phyloP scores from a whole-genome alignment of 2,113 vertebrate species.

The Puntigrus tetrazona region DNA sequence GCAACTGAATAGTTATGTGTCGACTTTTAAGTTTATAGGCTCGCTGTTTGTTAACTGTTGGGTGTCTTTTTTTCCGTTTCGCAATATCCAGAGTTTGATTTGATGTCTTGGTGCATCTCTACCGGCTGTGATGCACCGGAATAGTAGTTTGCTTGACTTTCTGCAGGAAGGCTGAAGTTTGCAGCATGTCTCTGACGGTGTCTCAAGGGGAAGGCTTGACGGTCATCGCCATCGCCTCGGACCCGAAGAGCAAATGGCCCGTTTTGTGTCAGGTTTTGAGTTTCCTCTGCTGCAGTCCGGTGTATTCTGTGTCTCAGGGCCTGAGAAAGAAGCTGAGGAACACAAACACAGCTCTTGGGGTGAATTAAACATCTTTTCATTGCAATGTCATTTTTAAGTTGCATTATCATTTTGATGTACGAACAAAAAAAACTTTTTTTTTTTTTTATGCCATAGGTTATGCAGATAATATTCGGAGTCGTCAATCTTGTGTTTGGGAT shows the following conservation, averaged over 20 bases:
- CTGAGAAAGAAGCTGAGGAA: conserved; percentile 43
- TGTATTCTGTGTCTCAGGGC: conserved; percentile 59
- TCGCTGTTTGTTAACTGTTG: neutral
- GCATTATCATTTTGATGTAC: too few species aligned
- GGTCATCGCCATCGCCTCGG: conserved; percentile 62
- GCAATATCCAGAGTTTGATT: neutral
- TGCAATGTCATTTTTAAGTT: neutral
- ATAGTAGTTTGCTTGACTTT: neutral
- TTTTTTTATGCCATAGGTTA: conserved; percentile 53
- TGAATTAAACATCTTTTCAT: conserved; percentile 50
- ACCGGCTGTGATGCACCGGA: neutral
- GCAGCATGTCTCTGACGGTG: conserved; percentile 66
- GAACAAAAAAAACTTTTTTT: neutral
- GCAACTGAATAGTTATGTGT: too few species aligned
- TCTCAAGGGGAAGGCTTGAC: conserved; percentile 63
- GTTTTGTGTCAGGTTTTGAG: conserved; percentile 66
- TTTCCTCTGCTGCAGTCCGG: conserved; percentile 66
- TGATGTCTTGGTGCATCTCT: neutral
- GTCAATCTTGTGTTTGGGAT: conserved; percentile 59
- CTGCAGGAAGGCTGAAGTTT: neutral
- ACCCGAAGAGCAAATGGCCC: conserved; percentile 61
- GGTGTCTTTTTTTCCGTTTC: neutral
- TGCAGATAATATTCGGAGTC: conserved; percentile 70
- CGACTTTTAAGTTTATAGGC: too few species aligned
- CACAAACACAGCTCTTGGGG: conserved; percentile 64